Conservation (phyloP, 2,888 invertebrate genomes). For the Microctonus aethiopoides region DNA sequence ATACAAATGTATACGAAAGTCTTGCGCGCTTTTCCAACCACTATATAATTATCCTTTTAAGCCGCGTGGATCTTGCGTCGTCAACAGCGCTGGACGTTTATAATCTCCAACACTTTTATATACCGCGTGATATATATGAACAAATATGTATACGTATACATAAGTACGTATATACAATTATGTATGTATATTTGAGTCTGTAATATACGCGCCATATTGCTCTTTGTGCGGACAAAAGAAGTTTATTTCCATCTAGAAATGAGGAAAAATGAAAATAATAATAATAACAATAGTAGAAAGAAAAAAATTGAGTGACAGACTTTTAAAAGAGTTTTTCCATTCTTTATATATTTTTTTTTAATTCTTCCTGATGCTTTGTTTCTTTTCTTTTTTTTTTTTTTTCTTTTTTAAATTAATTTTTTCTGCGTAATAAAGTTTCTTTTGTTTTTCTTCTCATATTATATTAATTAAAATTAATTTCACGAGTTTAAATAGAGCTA, state of each 20-base stretch:
- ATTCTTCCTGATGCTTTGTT: not conserved
- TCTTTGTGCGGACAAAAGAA: conserved; percentile 11
- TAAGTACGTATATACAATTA: not conserved
- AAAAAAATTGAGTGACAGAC: conserved; percentile 3
- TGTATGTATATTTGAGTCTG: not conserved
- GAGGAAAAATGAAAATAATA: not conserved
- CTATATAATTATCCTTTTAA: conserved; percentile 48
- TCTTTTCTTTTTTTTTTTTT: too few relatives aligned
- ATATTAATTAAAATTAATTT: not conserved
- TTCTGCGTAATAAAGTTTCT: not conserved
- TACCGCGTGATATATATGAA: too few relatives aligned
- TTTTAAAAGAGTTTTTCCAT: not conserved
- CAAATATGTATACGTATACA: not conserved
- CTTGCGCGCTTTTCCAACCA: conserved; percentile 23
- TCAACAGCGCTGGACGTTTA: conserved; percentile 16
- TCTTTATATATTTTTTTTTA: too few relatives aligned
- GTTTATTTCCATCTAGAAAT: conserved; percentile 1
- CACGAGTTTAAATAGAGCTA: not conserved
- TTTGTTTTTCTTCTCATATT: not conserved
- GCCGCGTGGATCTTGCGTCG: conserved; percentile 20
- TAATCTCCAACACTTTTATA: conserved; percentile 12
- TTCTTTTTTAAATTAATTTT: not conserved
- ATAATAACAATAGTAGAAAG: not conserved
- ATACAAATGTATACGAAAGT: conserved; percentile 51
- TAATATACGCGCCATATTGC: not conserved